Base-by-base conservation (phyloP, 2,797 vertebrate species). In the Periophthalmus magnuspinnatus region DNA sequence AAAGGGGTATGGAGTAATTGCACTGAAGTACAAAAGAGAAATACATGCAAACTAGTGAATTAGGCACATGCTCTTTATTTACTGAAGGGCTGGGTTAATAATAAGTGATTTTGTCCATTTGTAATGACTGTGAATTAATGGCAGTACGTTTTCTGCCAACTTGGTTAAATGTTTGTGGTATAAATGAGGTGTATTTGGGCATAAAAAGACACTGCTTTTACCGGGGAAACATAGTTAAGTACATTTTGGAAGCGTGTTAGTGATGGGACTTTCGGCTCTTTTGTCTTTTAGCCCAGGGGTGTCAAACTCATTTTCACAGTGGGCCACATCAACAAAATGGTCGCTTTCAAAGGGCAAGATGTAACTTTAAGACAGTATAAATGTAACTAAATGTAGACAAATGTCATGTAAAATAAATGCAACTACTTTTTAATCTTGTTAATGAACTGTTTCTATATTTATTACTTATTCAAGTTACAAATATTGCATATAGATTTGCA, bases 1-100 rank as follows among this genome's bases (percentile, higher is more conserved):
- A 97, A 95, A 96, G 92, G 90, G 87, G 93, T 90, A 59, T 92
- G 94, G 93, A 93, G 94, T 95, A 96, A 97, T 98, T 97, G 97
- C 94, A 94, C 90, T 90, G 93, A 93, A 92, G 92, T 95, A 97
- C 95, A 96, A 97, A 96, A 93, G 95, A 95, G 94, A 95, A 95
- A 97, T 97, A 96, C 95, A 96, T 95, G 95, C 93, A 95, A 96
- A 97, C 96, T 96, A 95, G 97, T 96, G 94, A 93, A 98, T 97
- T 95, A 95, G 95, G 94, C 94, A 95, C 96, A 96, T 97, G 95
- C 95, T 97, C 93, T 96, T 95, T 96, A 96, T 97, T 96, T 86
- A 84, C 73, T 82, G 72, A 95, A 94, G 92, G 87, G 90, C 91
- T 91, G 89, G 66, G 92, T 93, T 82, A 92, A 95, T 94, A 93